Conservation (phyloP, 2,113 vertebrate species). For the Platichthys stellatus region DNA sequence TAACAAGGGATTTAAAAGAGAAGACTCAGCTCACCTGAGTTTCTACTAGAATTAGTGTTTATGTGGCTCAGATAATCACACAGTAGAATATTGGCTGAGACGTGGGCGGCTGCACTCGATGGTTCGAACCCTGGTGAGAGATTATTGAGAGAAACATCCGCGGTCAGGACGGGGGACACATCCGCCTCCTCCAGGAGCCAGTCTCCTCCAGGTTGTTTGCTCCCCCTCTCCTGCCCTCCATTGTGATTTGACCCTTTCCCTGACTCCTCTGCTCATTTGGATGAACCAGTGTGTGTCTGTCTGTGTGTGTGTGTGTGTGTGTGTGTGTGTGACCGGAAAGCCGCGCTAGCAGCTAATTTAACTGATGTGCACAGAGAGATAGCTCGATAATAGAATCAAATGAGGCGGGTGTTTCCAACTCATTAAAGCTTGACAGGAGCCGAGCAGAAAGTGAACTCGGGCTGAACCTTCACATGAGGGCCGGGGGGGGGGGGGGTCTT, state of each 20-base stretch:
- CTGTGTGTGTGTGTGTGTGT: constrained; percentile 43
- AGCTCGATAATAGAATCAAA: constrained; percentile 57
- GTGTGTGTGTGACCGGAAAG: constrained; percentile 38
- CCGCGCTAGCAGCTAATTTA: constrained; percentile 60
- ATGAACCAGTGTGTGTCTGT: constrained; percentile 41
- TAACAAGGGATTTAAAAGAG: too few relatives aligned
- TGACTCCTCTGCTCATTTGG: constrained; percentile 45
- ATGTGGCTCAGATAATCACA: neutral
- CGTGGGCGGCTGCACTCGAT: constrained; percentile 41
- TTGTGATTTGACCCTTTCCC: constrained; percentile 60
- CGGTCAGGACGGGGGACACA: neutral
- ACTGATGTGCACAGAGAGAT: constrained; percentile 46
- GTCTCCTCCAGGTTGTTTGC: too few relatives aligned
- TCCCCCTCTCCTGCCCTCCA: constrained; percentile 16
- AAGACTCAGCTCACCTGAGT: too few relatives aligned
- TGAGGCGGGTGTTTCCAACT: constrained; percentile 49
- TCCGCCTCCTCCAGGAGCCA: neutral
- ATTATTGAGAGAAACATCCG: constrained; percentile 58
- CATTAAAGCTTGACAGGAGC: constrained; percentile 64
- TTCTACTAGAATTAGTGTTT: neutral
- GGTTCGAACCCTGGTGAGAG: constrained; percentile 23
- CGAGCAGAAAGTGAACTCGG: constrained; percentile 58
- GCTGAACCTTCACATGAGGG: constrained; percentile 57
- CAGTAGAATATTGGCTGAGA: constrained; percentile 12
- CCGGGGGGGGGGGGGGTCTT: constrained; percentile 16